Conservation (phyloP, 2,797 vertebrate species). For the Melanotaenia maccullochi region DNA sequence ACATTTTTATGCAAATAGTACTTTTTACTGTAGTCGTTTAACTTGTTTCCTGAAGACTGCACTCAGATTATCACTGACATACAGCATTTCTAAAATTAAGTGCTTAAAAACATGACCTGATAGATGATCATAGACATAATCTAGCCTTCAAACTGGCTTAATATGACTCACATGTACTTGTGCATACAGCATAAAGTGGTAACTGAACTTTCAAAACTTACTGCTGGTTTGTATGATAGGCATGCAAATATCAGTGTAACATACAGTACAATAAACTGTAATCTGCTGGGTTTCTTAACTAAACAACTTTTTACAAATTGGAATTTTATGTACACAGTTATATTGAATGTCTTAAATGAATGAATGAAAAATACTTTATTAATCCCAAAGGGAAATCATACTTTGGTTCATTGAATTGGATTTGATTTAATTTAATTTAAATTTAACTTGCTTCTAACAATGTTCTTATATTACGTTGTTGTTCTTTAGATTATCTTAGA, state of each 20-base stretch:
- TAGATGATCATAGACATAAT: neutral
- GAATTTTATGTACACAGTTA: neutral
- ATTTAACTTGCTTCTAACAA: neutral
- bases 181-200: neutral
- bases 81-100: neutral
- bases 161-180: neutral
- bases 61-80: neutral
- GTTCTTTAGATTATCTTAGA: neutral
- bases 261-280: neutral
- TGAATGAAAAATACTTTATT: neutral
- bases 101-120: neutral
- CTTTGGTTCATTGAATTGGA: neutral
- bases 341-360: neutral
- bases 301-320: neutral
- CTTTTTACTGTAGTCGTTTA: neutral
- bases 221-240: too few relatives aligned
- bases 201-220: neutral
- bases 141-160: neutral
- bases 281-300: neutral
- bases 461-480: neutral
- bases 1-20: slow-evolving; percentile 3
- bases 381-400: too few relatives aligned
- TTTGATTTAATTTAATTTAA: neutral
- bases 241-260: too few relatives aligned
- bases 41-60: neutral